Conservation (phyloP, 2,888 invertebrate genomes). For the Amiota communis region DNA sequence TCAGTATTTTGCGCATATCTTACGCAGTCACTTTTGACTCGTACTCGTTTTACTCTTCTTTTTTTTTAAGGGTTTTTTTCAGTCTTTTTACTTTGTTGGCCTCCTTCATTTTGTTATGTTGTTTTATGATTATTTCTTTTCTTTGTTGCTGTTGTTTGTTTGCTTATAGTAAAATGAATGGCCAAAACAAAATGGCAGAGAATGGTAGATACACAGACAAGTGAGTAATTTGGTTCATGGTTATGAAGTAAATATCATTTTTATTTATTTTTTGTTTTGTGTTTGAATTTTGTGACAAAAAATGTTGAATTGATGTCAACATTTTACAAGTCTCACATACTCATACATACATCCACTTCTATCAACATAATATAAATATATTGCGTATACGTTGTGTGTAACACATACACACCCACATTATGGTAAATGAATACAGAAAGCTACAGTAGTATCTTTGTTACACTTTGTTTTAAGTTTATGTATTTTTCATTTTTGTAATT, state of each 20-base stretch:
- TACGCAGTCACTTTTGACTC: not conserved
- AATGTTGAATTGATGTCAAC: conserved; percentile 52
- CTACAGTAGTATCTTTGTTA: too few relatives aligned
- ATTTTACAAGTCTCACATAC: conserved; percentile 31
- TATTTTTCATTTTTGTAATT: too few relatives aligned
- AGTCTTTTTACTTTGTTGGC: not conserved
- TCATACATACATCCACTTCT: not conserved
- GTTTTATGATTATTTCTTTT: conserved; percentile 47
- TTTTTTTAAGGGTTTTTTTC: not conserved
- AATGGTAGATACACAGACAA: not conserved
- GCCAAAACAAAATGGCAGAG: not conserved
- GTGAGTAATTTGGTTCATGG: not conserved
- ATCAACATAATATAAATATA: too few relatives aligned
- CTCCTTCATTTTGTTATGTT: not conserved
- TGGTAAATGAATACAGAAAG: too few relatives aligned
- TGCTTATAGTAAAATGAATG: conserved; percentile 16
- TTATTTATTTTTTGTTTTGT: too few relatives aligned
- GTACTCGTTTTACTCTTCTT: not conserved
- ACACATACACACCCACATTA: too few relatives aligned
- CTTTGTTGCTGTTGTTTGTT: conserved; percentile 48
- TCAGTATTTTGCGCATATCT: conserved; percentile 20
- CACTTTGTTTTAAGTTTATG: too few relatives aligned
- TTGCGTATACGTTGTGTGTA: too few relatives aligned
- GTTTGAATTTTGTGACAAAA: conserved; percentile 21
- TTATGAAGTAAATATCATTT: conserved; percentile 9